Conservation (phyloP, 2,888 invertebrate genomes). For the Eupithecia exiguata region DNA sequence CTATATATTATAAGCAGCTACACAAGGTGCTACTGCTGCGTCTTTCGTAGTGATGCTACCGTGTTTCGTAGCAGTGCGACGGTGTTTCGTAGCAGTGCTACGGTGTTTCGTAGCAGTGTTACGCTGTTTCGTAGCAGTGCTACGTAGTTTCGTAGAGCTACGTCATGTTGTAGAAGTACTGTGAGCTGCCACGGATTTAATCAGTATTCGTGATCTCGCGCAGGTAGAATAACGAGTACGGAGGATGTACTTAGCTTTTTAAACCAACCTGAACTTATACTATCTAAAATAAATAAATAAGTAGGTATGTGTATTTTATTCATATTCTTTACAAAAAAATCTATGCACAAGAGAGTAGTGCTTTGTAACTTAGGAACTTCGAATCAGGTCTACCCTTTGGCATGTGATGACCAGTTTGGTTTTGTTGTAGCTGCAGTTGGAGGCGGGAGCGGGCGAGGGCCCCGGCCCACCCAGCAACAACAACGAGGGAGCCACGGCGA, state of each 20-base stretch:
- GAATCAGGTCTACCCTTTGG: background rate
- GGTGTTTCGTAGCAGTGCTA: background rate
- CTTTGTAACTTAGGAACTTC: background rate
- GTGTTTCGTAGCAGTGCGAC: background rate
- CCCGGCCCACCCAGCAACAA: slow-evolving; percentile 78
- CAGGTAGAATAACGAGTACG: no score
- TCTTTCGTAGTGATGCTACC: background rate
- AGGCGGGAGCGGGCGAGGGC: slow-evolving; percentile 72
- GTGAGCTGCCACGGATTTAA: no score
- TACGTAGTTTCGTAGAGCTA: background rate
- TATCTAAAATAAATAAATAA: no score
- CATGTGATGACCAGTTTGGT: background rate
- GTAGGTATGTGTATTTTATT: no score
- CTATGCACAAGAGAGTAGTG: no score
- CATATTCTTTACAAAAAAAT: no score
- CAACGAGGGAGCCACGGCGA: slow-evolving; percentile 73
- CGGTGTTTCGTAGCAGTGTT: no score
- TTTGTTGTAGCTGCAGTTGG: slow-evolving; percentile 70
- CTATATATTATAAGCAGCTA: background rate
- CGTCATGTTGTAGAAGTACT: background rate
- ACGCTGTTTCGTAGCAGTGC: no score
- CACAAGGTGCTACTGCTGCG: background rate
- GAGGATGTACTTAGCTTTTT: no score
- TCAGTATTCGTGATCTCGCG: background rate
- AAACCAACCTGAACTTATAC: no score